Base-by-base conservation (phyloP, 92 coral and sea anemone genomes). In the Zoanthus gigantus region DNA sequence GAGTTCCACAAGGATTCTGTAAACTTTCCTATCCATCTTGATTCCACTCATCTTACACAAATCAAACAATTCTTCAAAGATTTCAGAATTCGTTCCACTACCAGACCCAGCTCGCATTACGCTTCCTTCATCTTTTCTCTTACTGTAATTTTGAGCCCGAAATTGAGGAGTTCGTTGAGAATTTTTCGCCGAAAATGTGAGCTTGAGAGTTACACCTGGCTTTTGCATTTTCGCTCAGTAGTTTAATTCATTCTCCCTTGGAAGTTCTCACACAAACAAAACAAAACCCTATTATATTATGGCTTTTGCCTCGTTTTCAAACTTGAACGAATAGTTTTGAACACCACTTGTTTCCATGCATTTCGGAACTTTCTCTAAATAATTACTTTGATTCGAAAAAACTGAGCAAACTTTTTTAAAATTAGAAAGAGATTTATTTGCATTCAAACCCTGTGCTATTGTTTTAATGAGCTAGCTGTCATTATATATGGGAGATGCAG, bases 1-100 rank as follows among this genome's bases (percentile, higher is more conserved):
- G 1, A 95, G 79, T 46, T 95, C 96, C 46, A 88, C 84, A 42
- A 95, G 88, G 69, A 91, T 89, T 75, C 83, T 92, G 45, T 91
- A 67, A 34, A 95, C 85, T 56, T 89, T 92, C 56, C 88, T 75
- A 74, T 95, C 96, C 85, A 95, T 89, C 76, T 76, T 86, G 4
- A 93, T 73, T 29, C 93, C 93, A 45, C 96, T 93, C 71, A 85
- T 67, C 58, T 80, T 84, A 61, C 89, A 85, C 56, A 95, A 78
- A 74, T 95, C 91, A 87, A 87, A 89, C 10, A 95, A 80, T 44
- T 87, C 88, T 2, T 91, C 94, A 46, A 89, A 89, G 66, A 72
- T 37, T 7, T 90, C 90, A 29, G 87, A 45, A 57, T 79, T 84
- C 28, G 74, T 89, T 63, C 91, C 85, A 5, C 74, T 84, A 52